Evolutionary conservation across 2,113 vertebrate genomes (phyloP).

Genomic region (Octodon degus): DNA sequence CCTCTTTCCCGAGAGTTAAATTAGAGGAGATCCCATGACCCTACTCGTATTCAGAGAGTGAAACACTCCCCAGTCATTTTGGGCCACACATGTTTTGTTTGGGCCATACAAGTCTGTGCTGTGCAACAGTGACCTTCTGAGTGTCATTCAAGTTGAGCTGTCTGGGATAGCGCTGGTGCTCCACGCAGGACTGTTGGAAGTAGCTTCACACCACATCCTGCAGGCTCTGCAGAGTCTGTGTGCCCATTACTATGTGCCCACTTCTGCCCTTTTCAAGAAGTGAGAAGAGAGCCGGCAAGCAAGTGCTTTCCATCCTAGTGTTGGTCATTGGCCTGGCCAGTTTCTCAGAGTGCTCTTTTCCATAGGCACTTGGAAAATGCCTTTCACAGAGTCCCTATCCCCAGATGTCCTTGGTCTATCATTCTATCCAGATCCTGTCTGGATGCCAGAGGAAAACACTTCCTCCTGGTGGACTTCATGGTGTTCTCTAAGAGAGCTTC

Average conservation of each 20-base stretch:
- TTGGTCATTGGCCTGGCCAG: no score
- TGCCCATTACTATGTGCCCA: background rate
- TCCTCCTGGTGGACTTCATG: background rate
- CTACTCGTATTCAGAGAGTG: background rate
- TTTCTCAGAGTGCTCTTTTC: background rate
- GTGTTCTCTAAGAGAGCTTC: background rate
- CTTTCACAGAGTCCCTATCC: background rate
- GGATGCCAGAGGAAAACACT: background rate
- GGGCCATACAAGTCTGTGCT: background rate
- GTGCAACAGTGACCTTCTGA: background rate
- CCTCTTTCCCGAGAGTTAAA: background rate
- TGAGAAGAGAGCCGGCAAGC: background rate
- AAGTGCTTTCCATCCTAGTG: background rate
- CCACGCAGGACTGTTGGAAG: background rate
- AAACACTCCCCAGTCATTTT: background rate
- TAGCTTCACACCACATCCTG: background rate
- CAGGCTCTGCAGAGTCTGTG: accelerated
- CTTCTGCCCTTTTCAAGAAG: no score
- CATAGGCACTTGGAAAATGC: background rate
- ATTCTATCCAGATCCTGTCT: background rate
- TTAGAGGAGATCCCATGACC: background rate
- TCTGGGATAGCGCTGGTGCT: background rate
- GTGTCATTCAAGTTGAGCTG: background rate
- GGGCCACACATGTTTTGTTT: background rate
- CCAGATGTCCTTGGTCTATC: background rate